Evolutionary conservation across 2,888 invertebrate species (phyloP), one percentile per base, ranked within the genome.

Genomic region (Ceriagrion tenellum): DNA sequence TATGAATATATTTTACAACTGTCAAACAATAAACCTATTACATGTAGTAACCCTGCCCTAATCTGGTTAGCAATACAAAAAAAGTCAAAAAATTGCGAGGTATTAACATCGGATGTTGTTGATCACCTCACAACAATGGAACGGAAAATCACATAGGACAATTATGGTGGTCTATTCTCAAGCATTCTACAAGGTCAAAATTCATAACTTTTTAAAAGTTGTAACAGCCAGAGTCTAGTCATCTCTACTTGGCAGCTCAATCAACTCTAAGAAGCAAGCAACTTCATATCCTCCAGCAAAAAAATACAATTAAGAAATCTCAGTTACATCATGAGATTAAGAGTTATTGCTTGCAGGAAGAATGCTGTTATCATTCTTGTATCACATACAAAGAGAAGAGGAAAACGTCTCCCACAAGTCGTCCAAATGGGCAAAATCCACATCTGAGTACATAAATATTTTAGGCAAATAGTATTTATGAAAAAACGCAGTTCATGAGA

Each of bases 341-440:
- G 55, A 47, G 55, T 89, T 89, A 89, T 89, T 89, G 89, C 89
- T 55, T 55, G 16, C 12, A 55, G 55, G 40, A 26, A 89, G 89
- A 55, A 89, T 89, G 23, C 16, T n/a, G 12, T 55, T 16, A 89
- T 89, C 47, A 47, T 55, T 89, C 89, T 16, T 47, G n/a, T 55
- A 89, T 89, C 89, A 89, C 55, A 89, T n/a, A 89, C n/a, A 89
- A 55, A 89, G 40, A 89, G 26, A 55, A 47, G 26, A 55, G 55
- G 8, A 88, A 55, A 89, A 23, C 55, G 89, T 26, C 20, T 55
- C 89, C 47, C 26, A 91, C 40, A 69, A 63, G 59, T 23, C 30
- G 59, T 59, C 40, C 56, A 26, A 59, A 69, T 69, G 69, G 69
- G 16, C 2, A 93, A 74, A 35, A 69, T 93, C 47, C 74, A 35